Base-by-base conservation (phyloP, 2,888 invertebrate species). In the Gerosis bhagava region DNA sequence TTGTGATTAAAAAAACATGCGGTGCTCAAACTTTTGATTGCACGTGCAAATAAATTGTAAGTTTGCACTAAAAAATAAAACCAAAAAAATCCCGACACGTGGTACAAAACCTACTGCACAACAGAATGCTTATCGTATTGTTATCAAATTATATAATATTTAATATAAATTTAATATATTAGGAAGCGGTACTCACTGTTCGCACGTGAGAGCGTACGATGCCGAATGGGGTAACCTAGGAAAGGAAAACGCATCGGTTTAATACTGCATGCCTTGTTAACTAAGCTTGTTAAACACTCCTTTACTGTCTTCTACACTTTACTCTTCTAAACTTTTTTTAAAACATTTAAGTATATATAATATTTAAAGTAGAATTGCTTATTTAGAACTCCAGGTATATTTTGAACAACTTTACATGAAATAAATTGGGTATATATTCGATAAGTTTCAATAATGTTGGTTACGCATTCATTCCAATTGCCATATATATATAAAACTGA, bases 121-220 rank as follows among this genome's bases (percentile, higher is more conserved):
- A 19, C 17, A 39, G 3, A 16, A 29, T 28, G 7, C 29, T 19
- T 2, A 19, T 39, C 41, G 41, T 35, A 41, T 13, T 2, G 41
- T 47, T 47, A 41, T 28, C 22, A 28, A 40, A 31, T 3, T 10
- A 19, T 44, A 28, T 15, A n/a, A 4, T 19, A 7, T 24, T 28
- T 44, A 17, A n/a, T 44, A 29, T 15, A 29, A 29, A 6, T 17
- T 17, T 11, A 3, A 31, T 36, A 73, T 68, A 67, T 67, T 66
- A 68, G 60, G 53, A 70, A 71, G 84, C 84, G 53, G 70, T 90
- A 92, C 92, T 92, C 89, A 92, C 92, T 92, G 92, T 89, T 91
- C 90, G 80, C 92, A 92, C 76, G 89, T 90, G 75, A 91, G 89
- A 77, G 91, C 91, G 86, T 91, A 92, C 73, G 90, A 88, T 65